phyloP scores from a whole-genome alignment of 2,113 vertebrate genomes.

The Cervus canadensis region DNA sequence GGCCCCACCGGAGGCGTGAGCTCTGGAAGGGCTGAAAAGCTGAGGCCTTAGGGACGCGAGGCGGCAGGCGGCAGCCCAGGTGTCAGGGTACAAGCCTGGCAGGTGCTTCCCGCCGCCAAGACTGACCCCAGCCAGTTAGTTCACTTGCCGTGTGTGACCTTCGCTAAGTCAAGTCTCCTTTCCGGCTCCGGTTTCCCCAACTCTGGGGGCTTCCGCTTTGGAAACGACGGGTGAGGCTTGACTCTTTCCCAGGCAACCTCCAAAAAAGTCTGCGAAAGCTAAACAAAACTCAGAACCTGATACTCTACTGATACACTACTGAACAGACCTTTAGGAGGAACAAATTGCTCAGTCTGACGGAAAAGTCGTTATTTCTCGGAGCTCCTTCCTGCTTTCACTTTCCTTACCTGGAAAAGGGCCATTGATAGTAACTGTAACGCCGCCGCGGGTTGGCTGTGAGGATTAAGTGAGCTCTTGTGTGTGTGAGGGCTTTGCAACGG shows the following conservation, averaged over 20 bases:
- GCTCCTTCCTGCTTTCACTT: neutral
- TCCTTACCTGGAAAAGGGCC: neutral
- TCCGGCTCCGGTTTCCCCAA: neutral
- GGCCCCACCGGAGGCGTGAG: neutral
- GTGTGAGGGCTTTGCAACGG: neutral
- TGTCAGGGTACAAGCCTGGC: neutral
- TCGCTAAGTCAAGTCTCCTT: neutral
- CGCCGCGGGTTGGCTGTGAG: neutral
- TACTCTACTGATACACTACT: neutral
- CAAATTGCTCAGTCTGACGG: neutral
- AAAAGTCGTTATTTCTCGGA: neutral
- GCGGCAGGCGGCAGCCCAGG: neutral
- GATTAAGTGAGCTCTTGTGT: neutral
- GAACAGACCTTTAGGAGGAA: neutral
- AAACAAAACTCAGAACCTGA: neutral
- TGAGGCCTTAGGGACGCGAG: neutral
- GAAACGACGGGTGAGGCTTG: neutral
- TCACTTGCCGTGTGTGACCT: neutral
- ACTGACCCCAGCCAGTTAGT: neutral
- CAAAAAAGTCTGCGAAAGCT: neutral
- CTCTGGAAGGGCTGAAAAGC: neutral
- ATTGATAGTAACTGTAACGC: neutral
- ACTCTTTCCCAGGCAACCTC: neutral
- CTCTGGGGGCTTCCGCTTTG: neutral
- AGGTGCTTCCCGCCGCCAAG: neutral